These are phyloP conservation scores for Saccostrea cuccullata DNA, from an alignment of 1,140 invertebrate species.

Conservation along the genomic window DNA sequence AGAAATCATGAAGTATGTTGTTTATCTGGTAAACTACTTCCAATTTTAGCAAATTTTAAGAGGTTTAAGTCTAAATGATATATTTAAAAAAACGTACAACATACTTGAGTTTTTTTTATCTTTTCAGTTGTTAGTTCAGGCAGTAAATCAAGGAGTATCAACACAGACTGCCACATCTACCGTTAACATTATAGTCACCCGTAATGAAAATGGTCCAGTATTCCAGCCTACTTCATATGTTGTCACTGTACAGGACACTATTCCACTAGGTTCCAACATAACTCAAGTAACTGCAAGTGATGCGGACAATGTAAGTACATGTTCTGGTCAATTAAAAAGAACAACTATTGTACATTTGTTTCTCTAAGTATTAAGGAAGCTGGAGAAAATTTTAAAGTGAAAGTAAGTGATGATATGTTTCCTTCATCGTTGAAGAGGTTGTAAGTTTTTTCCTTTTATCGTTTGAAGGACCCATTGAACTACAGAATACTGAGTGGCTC, in stretches of 20 bases:
- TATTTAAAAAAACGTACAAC: too few species aligned
- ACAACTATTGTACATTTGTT: background rate
- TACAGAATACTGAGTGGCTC: conserved; percentile 63
- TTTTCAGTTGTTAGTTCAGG: conserved; percentile 63
- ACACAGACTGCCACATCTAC: conserved; percentile 83
- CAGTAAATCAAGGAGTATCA: conserved; percentile 53
- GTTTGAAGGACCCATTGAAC: conserved; percentile 60
- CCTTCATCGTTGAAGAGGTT: background rate
- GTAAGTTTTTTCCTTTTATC: conserved; percentile 29
- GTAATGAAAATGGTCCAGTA: conserved; percentile 89
- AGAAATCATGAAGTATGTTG: too few species aligned
- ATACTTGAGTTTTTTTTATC: background rate
- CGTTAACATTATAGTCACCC: conserved; percentile 86
- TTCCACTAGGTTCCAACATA: conserved; percentile 50
- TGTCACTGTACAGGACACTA: conserved; percentile 60
- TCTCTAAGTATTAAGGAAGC: too few species aligned
- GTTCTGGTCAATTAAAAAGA: background rate
- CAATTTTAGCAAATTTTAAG: too few species aligned
- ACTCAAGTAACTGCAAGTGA: conserved; percentile 62
- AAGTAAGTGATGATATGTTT: background rate
- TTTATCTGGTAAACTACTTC: background rate
- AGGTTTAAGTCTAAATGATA: too few species aligned
- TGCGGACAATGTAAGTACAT: conserved; percentile 59
- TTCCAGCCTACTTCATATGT: conserved; percentile 75
- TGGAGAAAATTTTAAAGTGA: background rate